Evolutionary conservation across 2,797 vertebrate species (phyloP), one percentile per base, ranked within the genome.

Genomic region (Luscinia megarhynchos): DNA sequence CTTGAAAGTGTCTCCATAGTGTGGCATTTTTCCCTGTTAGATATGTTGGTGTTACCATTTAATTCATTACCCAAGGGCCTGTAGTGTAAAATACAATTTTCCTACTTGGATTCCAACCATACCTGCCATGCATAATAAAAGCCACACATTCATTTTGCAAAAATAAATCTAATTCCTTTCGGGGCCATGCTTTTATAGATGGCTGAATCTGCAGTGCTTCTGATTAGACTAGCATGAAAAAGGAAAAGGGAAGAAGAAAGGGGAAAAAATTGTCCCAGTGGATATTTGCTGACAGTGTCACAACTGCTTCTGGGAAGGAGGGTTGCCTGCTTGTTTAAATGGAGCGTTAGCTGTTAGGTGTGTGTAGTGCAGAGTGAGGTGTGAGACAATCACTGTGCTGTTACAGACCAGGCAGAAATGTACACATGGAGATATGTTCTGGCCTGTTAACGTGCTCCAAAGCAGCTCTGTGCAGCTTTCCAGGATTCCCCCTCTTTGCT

Each of bases 41-140:
- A 79, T 74, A 55, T 3, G 12, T 73, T 92, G 83, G 62, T 69
- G 43, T 70, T 89, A 61, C 67, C n/a, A 29, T 94, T 87, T 93
- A 92, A 89, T 94, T 96, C 82, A 89, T 81, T 85, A 93, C 81
- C 80, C 77, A 89, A n/a, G 66, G 79, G 89, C 89, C 94, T 95
- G 55, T 41, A 89, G 77, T 78, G 66, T 87, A 90, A 97, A 96
- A 97, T 80, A 93, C 51, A 96, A 75, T 94, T 97, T 97, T 95
- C 57, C 57, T 85, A 76, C 70, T 93, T 94, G 73, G 81, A 94
- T 97, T 96, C 91, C 84, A 94, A 95, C 89, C 73, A 87, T 77
- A 92, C 74, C 86, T 96, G 51, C 92, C 91, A 85, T 18, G 86
- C 89, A 93, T 93, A 94, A 81, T 95, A 93, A 97, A 96, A 95